These are phyloP conservation scores for Poecilia gillii DNA, from an alignment of 2,797 vertebrate species.

Conservation along the genomic window DNA sequence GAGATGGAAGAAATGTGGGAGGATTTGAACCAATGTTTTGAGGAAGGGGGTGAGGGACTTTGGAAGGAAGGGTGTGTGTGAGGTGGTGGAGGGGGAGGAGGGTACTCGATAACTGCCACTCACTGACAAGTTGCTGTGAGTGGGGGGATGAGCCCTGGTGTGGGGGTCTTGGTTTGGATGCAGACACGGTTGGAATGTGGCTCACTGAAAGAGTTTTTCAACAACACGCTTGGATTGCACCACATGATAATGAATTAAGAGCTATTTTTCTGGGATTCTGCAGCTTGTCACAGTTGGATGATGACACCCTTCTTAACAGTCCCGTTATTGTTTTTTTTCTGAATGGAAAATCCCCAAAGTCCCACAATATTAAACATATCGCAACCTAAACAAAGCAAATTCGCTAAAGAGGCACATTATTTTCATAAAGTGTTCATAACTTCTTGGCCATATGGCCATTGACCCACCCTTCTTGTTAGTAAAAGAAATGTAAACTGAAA, in stretches of 20 bases:
- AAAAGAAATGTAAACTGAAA: not conserved
- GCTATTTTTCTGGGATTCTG: constrained; percentile 7
- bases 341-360: not conserved
- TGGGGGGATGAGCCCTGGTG: constrained; percentile 52
- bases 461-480: not conserved
- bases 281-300: constrained; percentile 6
- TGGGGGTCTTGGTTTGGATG: constrained; percentile 63
- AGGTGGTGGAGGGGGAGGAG: constrained; percentile 35
- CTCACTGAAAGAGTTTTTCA: constrained; percentile 46
- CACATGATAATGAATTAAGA: constrained; percentile 22
- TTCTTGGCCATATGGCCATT: not conserved
- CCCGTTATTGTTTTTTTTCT: constrained; percentile 3
- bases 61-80: constrained; percentile 16
- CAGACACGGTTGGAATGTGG: constrained; percentile 29
- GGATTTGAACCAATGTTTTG: constrained; percentile 51
- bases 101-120: constrained; percentile 60
- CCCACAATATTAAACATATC: not conserved
- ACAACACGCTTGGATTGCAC: constrained; percentile 23
- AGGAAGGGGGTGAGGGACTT: constrained; percentile 52
- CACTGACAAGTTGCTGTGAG: constrained; percentile 53
- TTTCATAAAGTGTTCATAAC: not conserved
- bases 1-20: constrained; percentile 61
- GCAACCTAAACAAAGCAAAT: not conserved
- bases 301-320: constrained; percentile 3
- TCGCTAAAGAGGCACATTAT: not conserved